phyloP scores from a whole-genome alignment of 2,888 invertebrate genomes.

The Blastobasis adustella region DNA sequence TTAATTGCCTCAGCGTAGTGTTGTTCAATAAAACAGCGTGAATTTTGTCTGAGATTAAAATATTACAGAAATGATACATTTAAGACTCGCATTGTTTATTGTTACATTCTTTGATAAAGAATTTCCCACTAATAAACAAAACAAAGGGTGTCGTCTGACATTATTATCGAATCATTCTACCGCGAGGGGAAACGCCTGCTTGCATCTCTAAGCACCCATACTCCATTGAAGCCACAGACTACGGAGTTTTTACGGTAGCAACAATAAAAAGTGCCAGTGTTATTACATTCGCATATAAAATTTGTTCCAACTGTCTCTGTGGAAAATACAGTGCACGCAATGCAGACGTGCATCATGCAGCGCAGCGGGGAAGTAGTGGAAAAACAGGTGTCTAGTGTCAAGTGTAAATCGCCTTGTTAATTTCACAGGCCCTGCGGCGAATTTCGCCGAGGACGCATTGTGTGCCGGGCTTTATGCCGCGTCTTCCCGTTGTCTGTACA shows the following conservation, averaged over 20 bases:
- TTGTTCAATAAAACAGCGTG: no score
- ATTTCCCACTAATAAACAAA: no score
- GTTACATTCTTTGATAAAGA: no score
- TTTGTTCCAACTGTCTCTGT: slow-evolving; percentile 23
- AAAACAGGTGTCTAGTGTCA: slow-evolving; percentile 68
- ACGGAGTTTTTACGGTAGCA: slow-evolving; percentile 15
- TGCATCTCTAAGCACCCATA: slow-evolving; percentile 33
- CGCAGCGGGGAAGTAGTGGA: slow-evolving; percentile 55
- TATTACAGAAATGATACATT: no score
- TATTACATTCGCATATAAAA: slow-evolving; percentile 8
- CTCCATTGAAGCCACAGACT: slow-evolving; percentile 33
- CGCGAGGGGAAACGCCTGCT: no score
- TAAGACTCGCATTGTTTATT: no score
- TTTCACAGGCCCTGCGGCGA: slow-evolving; percentile 72
- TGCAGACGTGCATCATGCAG: slow-evolving; percentile 33
- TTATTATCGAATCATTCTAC: no score
- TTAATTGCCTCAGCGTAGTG: no score
- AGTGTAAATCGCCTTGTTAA: slow-evolving; percentile 77
- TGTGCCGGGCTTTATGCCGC: slow-evolving; percentile 71
- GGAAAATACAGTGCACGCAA: slow-evolving; percentile 33
- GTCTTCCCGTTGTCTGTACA: slow-evolving; percentile 73
- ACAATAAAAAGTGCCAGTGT: slow-evolving; percentile 16
- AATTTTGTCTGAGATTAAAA: no score
- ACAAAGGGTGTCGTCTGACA: no score
- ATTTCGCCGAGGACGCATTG: slow-evolving; percentile 73